Conservation (phyloP, 1,140 invertebrate genomes). For the Bombus polaris region DNA sequence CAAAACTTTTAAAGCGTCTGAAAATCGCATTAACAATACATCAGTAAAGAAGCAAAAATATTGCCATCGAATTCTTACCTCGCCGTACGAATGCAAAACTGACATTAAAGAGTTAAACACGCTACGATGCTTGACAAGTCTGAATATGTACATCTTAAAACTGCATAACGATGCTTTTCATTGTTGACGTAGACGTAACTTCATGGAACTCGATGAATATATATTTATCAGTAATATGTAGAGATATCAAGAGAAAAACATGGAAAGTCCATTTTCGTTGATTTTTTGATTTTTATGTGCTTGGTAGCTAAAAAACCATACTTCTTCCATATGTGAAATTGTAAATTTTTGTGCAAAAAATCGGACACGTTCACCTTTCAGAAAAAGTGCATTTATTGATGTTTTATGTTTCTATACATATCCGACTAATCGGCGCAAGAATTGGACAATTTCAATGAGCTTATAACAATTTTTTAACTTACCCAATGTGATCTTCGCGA, state of each 20-base stretch:
- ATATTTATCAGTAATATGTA: not conserved
- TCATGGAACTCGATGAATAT: not conserved
- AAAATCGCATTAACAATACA: not conserved
- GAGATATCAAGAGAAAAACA: not conserved
- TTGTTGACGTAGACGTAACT: not conserved
- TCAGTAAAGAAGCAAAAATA: not conserved
- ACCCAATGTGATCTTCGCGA: too few species aligned
- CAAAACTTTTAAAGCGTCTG: not conserved
- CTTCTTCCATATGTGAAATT: not conserved
- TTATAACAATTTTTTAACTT: too few species aligned
- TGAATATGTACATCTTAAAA: not conserved
- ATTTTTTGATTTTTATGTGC: not conserved
- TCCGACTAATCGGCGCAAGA: too few species aligned
- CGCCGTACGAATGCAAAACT: not conserved
- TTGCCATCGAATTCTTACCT: not conserved
- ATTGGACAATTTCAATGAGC: too few species aligned
- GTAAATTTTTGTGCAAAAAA: too few species aligned
- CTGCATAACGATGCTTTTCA: not conserved
- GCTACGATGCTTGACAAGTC: not conserved
- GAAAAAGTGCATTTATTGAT: too few species aligned
- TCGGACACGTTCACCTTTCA: too few species aligned
- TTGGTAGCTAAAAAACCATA: not conserved
- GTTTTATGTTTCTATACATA: too few species aligned
- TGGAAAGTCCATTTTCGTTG: not conserved
- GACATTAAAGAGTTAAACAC: not conserved